Evolutionary conservation across 30 jellyfish, hydroid and myxozoan genomes (phyloP), one percentile per base, ranked within the genome.

Genomic region (Aurelia aurita): DNA sequence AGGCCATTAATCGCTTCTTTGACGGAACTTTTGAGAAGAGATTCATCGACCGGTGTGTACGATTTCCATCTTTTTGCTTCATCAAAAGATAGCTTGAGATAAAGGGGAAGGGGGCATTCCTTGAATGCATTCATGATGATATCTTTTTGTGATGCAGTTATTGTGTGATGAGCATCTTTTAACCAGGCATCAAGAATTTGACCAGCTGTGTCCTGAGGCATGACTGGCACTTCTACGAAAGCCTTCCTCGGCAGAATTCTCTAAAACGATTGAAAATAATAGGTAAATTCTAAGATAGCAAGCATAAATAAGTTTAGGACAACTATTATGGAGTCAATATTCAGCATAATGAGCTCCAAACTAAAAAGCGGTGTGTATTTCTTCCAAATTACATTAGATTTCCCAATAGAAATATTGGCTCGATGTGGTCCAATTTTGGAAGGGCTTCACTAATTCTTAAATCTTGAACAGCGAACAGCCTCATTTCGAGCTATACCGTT

Each of bases 41-140:
- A 58, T 16, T 86, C 90, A 18, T 70, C 83, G 23, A 58, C 28
- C 2, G 85, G 69, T 10, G 85, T 27, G 66, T 85, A 91, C 0
- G 98, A 91, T 51, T 79, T 91, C 98, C 98, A 91, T 19, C 95
- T 63, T 3, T 66, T 59, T 1, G 98, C 98, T 73, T 91, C 91
- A 35, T 91, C 98, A 66, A 86, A 91, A 1, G 92, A 86, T 10
- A 91, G 89, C 54, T 86, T 91, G 32, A 91, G 84, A 69, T 69
- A 91, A 10, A 91, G 78, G 10, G 98, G 98, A 71, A 86, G 69
- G 3, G 96, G 98, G 64, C 91, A 76, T 27, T 64, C 19, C 16
- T 44, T 53, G 61, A 91, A 91, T 3, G 96, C 86, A 25, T 79
- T 43, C 79, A 85, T 49, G 23, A 91, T 95, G 9, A 85, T 31